A percentile compares a stretch with the other conserved stretches of the same genome.
Evolutionary conservation across 2,113 vertebrate species (phyloP).

Genomic region (Chrysemys picta): DNA sequence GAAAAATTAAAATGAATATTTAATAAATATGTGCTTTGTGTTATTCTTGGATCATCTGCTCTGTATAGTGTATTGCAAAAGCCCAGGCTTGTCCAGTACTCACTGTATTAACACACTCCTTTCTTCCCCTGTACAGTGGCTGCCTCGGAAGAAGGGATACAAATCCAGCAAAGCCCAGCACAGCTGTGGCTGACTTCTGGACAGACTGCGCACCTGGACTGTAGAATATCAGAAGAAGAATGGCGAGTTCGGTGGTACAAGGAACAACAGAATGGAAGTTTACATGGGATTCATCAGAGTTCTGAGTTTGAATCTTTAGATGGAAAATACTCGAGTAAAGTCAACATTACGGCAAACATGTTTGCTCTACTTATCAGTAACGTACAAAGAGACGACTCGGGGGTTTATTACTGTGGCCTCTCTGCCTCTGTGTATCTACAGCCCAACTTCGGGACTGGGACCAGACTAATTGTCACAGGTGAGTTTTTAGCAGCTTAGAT

Average conservation of each 20-base stretch:
- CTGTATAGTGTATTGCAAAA: not conserved
- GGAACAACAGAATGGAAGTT: not conserved
- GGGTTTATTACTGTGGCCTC: not conserved
- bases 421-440: fast-evolving
- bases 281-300: fast-evolving
- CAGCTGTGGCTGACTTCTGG: not conserved
- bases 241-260: not conserved
- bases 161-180: fast-evolving
- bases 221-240: fast-evolving
- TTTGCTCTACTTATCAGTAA: not conserved
- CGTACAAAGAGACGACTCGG: not conserved
- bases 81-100: not conserved
- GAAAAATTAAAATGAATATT: not conserved
- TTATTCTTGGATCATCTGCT: not conserved
- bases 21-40: not conserved
- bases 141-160: fast-evolving
- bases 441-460: fast-evolving
- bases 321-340: fast-evolving
- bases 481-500: not conserved
- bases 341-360: fast-evolving
- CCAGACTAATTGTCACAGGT: not conserved
- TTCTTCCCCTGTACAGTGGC: not conserved
- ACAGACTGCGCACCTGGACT: not conserved
- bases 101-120: not conserved
- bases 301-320: fast-evolving